Evolutionary conservation across 2,888 invertebrate genomes (phyloP).

Genomic region (Therioaphis trifolii): DNA sequence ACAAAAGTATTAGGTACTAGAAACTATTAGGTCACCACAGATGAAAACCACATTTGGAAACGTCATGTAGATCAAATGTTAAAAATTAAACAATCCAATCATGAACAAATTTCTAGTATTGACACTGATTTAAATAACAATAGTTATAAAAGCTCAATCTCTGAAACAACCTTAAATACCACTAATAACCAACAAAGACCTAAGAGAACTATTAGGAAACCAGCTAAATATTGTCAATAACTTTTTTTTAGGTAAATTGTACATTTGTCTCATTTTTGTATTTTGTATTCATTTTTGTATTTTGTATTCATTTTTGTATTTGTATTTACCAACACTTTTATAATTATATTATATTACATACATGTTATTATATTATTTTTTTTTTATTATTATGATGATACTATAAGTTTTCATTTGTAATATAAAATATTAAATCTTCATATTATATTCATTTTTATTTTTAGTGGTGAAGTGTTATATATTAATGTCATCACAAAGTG

Average conservation of each 20-base stretch:
- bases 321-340: too few species aligned
- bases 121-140: not conserved
- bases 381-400: too few species aligned
- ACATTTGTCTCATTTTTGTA: not conserved
- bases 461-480: too few species aligned
- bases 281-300: too few species aligned
- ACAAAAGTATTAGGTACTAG: too few species aligned
- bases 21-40: not conserved
- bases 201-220: slow-evolving; percentile 1
- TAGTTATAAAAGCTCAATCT: not conserved
- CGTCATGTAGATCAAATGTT: slow-evolving; percentile 20
- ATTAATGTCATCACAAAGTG: too few species aligned
- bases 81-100: not conserved
- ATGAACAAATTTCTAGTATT: not conserved
- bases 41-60: not conserved
- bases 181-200: not conserved
- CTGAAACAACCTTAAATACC: not conserved
- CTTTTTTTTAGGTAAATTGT: not conserved
- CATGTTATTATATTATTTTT: too few species aligned
- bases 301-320: too few species aligned
- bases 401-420: too few species aligned
- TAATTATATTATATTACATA: too few species aligned
- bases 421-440: too few species aligned
- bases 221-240: not conserved
- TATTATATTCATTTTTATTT: too few species aligned